Evolutionary conservation across 1,140 invertebrate species (phyloP).

Genomic region (Aphaenogaster ashmeadi): DNA sequence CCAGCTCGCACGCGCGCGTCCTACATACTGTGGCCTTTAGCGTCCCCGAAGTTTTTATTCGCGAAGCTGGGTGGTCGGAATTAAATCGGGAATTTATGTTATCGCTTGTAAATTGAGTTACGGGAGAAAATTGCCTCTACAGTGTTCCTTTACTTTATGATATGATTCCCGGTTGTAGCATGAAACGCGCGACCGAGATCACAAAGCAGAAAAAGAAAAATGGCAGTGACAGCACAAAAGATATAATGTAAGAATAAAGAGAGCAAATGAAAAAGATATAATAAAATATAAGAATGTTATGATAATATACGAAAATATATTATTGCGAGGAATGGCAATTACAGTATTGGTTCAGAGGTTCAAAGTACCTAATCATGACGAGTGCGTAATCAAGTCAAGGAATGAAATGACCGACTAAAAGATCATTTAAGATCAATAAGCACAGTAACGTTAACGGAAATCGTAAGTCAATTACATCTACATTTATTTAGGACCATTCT

Average conservation of each 20-base stretch:
- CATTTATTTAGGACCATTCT: conserved; percentile 56
- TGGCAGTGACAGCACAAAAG: not conserved
- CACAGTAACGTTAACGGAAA: conserved; percentile 4
- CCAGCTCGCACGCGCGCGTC: conserved; percentile 49
- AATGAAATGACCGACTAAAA: not conserved
- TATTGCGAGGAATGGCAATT: not conserved
- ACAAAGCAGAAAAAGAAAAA: conserved; percentile 5
- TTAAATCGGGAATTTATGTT: conserved; percentile 62
- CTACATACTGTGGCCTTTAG: conserved; percentile 57
- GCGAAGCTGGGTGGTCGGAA: conserved; percentile 55
- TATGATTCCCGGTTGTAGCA: conserved; percentile 17
- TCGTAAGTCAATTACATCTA: conserved; percentile 33
- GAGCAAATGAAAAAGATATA: not conserved
- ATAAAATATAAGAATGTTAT: not conserved
- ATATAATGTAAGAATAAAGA: conserved; percentile 16
- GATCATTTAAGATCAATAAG: conserved; percentile 8
- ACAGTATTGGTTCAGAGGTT: not conserved
- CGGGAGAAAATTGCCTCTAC: conserved; percentile 35
- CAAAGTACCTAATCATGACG: not conserved
- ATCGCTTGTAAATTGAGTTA: conserved; percentile 61
- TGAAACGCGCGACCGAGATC: conserved; percentile 8
- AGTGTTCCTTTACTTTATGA: conserved; percentile 47
- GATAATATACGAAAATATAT: not conserved
- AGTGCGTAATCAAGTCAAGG: not conserved
- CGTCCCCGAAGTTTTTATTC: conserved; percentile 48